Evolutionary conservation across 92 coral and sea anemone genomes (phyloP).

Genomic region (Muricea muricata): DNA sequence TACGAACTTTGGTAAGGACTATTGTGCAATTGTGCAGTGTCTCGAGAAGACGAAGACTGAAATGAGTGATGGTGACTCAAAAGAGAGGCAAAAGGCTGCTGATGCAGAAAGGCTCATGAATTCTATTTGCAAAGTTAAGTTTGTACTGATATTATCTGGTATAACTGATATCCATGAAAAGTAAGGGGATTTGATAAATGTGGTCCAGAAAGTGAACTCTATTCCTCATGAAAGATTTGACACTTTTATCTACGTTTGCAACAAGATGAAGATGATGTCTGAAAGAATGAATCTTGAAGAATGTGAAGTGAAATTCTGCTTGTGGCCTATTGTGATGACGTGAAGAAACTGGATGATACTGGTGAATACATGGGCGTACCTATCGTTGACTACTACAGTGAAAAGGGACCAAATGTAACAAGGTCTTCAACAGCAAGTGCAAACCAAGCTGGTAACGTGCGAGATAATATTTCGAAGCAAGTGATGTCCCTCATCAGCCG

Average conservation of each 20-base stretch:
- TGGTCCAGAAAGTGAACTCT: slow-evolving; percentile 13
- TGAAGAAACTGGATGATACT: too few relatives aligned
- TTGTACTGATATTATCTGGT: background rate
- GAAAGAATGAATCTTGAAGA: slow-evolving; percentile 12
- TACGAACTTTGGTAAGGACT: background rate
- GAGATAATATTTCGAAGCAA: slow-evolving; percentile 15
- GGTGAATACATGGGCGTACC: slow-evolving; percentile 7
- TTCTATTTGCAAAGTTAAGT: slow-evolving; percentile 9
- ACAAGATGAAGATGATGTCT: slow-evolving; percentile 16
- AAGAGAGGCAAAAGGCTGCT: too few relatives aligned
- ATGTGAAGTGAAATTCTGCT: too few relatives aligned
- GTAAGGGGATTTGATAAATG: slow-evolving; percentile 7
- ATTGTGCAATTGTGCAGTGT: background rate
- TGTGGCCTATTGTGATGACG: too few relatives aligned
- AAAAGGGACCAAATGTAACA: background rate
- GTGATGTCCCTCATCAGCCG: background rate
- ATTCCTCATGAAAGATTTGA: slow-evolving; percentile 3
- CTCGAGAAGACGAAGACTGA: background rate
- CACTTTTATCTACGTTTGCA: background rate
- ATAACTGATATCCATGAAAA: slow-evolving; percentile 10
- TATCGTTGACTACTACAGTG: background rate
- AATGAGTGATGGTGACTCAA: background rate
- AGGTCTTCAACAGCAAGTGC: slow-evolving; percentile 6
- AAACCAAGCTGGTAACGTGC: slow-evolving; percentile 2
- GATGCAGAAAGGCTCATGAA: background rate